Evolutionary conservation across 2,113 vertebrate genomes (phyloP), one percentile per base, ranked within the genome.

Genomic region (Actinemys pallida): DNA sequence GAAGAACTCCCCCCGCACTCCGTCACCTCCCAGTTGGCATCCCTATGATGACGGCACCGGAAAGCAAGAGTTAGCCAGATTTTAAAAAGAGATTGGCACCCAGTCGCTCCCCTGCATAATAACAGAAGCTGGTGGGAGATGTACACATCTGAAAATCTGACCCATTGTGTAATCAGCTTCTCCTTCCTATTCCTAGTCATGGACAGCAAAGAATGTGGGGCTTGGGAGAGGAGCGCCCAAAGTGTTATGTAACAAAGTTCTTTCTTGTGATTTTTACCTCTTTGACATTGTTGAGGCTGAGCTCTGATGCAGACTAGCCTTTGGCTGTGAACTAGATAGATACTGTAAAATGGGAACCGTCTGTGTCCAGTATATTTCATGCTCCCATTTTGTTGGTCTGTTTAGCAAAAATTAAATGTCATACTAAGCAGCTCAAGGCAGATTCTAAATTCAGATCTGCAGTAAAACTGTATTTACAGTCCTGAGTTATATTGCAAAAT

Each of bases 371-470:
- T n/a, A 82, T 7, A 59, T 75, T 83, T 88, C 13, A 69, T 2
- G 27, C 53, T 83, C 76, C 84, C 27, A 54, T 88, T 90, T 20
- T 62, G 25, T 22, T n/a, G 47, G 29, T 29, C 11, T 52, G 16
- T 59, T 93, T 83, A 87, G 65, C 11, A 87, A 76, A 93, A 89
- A 17, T 20, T 81, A 87, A 89, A 78, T 89, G 83, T 89, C 17
- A 83, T 83, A 17, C 49, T 69, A 91, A 93, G 81, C 3, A 83
- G 8, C 42, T 45, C 79, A 89, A 92, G 42, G 9, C 12, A 80
- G 39, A 83, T 19, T 12, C 35, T 81, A 80, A n/a, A 49, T 75
- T 49, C 47, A 76, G 49, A 83, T 87, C 45, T 92, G 53, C 75
- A 86, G 81, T 19, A n/a, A 69, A 69, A 69, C 16, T 31, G 31